These are phyloP conservation scores for Rhyacichthys aspro DNA, from an alignment of 2,797 vertebrate species.

Conservation along the genomic window DNA sequence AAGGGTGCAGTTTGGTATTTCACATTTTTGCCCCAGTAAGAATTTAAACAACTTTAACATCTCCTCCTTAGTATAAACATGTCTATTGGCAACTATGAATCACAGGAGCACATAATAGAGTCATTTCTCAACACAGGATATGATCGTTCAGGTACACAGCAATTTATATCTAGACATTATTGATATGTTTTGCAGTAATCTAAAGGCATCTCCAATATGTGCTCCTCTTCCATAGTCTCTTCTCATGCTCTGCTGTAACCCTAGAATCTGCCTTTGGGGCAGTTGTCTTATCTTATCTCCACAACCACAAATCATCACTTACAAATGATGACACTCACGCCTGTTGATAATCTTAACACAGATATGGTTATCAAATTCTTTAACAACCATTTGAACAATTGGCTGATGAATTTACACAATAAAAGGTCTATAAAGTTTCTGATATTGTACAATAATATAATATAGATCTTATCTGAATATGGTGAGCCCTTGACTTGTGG, in stretches of 20 bases:
- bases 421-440: background rate
- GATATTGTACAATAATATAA: background rate
- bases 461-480: slow-evolving; percentile 4
- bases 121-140: background rate
- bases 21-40: too few species aligned
- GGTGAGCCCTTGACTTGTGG: slow-evolving; percentile 17
- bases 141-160: background rate
- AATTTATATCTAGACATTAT: background rate
- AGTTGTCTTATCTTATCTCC: slow-evolving; percentile 27
- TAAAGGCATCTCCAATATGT: background rate
- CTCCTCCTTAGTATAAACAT: too few species aligned
- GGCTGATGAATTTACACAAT: slow-evolving; percentile 1
- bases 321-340: slow-evolving; percentile 31
- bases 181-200: background rate
- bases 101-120: too few species aligned
- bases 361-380: background rate
- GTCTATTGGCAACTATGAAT: too few species aligned
- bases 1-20: too few species aligned
- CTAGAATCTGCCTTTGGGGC: slow-evolving; percentile 22
- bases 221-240: background rate
- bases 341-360: background rate
- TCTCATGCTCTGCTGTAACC: slow-evolving; percentile 15
- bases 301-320: slow-evolving; percentile 30
- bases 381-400: background rate
- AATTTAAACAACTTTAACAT: too few species aligned